Percentiles rank a stretch among this genome's conserved stretches.
Evolutionary conservation across 1,140 invertebrate species (phyloP).

Genomic region (Drosophila chauvacae): DNA sequence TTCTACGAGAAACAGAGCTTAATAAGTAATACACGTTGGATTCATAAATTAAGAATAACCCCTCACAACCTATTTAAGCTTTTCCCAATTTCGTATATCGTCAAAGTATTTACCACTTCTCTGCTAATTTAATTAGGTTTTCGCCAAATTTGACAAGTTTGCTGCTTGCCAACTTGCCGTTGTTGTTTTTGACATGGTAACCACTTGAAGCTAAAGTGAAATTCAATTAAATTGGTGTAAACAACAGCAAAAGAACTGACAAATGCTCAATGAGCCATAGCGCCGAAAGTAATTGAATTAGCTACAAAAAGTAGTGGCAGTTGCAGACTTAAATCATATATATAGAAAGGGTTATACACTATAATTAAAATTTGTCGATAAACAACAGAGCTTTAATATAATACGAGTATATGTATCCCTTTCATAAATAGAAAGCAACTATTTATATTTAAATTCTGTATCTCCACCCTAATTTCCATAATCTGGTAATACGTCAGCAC

Average conservation of each 20-base stretch:
- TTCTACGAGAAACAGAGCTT: too few relatives aligned
- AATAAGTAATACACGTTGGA: too few relatives aligned
- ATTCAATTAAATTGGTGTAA: constrained; percentile 61
- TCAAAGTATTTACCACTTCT: neutral
- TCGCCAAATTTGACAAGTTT: constrained; percentile 30
- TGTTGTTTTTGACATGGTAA: constrained; percentile 42
- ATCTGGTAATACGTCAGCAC: constrained; percentile 15
- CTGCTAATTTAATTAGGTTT: constrained; percentile 46
- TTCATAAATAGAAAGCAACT: too few relatives aligned
- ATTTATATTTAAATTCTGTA: neutral
- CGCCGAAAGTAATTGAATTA: constrained; percentile 17
- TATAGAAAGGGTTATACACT: neutral
- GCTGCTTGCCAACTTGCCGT: neutral
- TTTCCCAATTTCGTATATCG: neutral
- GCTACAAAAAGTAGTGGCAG: neutral
- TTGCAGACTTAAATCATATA: too few relatives aligned
- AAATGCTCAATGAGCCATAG: constrained; percentile 23
- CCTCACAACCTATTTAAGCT: neutral
- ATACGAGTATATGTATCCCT: too few relatives aligned
- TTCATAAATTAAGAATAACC: neutral
- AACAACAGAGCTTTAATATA: too few relatives aligned
- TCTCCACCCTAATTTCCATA: neutral
- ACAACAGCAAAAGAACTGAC: constrained; percentile 36
- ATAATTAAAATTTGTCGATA: too few relatives aligned
- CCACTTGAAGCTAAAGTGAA: constrained; percentile 32